Conservation (phyloP, 2,888 invertebrate species). For the Leucania comma region DNA sequence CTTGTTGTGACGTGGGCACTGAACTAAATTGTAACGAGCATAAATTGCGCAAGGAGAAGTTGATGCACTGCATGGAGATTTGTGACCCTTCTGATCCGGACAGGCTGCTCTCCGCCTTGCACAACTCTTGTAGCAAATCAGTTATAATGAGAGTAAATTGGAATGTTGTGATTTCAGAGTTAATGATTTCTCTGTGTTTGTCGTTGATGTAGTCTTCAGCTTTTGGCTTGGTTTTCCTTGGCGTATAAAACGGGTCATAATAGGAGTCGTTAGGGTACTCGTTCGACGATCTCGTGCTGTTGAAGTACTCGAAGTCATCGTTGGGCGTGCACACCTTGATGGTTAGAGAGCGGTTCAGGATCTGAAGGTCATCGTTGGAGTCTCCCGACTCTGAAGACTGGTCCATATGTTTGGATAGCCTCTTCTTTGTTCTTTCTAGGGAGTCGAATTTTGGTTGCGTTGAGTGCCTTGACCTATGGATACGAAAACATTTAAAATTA, state of each 20-base stretch:
- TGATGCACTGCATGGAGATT: constrained; percentile 91
- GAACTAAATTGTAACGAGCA: constrained; percentile 91
- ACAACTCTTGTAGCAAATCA: constrained; percentile 89
- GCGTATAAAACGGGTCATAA: constrained; percentile 79
- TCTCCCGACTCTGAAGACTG: constrained; percentile 86
- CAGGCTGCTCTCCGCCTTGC: constrained; percentile 88
- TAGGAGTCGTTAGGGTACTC: constrained; percentile 81
- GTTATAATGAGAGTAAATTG: constrained; percentile 91
- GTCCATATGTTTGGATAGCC: constrained; percentile 70
- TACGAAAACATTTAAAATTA: constrained; percentile 4
- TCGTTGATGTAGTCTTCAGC: constrained; percentile 90
- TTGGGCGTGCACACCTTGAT: constrained; percentile 90
- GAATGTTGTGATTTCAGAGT: constrained; percentile 88
- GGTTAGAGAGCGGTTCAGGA: constrained; percentile 87
- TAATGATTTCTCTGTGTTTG: constrained; percentile 87
- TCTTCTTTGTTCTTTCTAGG: constrained; percentile 72
- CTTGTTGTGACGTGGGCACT: constrained; percentile 75
- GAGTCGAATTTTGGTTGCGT: constrained; percentile 72
- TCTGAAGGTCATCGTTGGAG: constrained; percentile 88
- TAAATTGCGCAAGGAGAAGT: constrained; percentile 91
- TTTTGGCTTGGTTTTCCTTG: constrained; percentile 83
- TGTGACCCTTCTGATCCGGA: constrained; percentile 89
- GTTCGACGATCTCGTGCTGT: constrained; percentile 81
- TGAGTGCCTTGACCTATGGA: constrained; percentile 74
- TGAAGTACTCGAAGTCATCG: constrained; percentile 92